Base-by-base conservation (phyloP, 1,140 invertebrate species). In the Dufourea novaeangliae region DNA sequence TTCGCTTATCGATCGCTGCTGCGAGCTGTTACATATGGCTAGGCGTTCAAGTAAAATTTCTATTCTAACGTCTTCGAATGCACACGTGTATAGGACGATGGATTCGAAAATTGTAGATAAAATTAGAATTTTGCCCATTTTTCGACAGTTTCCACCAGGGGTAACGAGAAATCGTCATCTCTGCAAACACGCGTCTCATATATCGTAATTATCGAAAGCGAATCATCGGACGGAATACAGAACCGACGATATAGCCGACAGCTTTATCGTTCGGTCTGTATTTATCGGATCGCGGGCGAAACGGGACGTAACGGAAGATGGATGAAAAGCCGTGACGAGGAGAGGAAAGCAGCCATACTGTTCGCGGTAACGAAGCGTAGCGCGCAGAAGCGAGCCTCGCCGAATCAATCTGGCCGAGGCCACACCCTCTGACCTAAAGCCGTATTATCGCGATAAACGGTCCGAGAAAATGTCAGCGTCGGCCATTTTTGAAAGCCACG, bases 371-470 rank as follows among this genome's bases (percentile, higher is more conserved):
- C 85, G 84, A 88, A 86, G 86, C 89, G 86, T 88, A 87, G 77
- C 81, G 90, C 91, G 90, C 91, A 91, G 89, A 89, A 88, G 87
- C 90, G 74, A 80, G 80, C 87, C n/a, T 84, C 85, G 78, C 86
- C 88, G 89, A 91, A 92, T 91, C 90, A 91, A 92, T 91, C 90
- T 90, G 87, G 76, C n/a, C 70, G 82, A 88, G 80, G 87, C 91
- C 91, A 91, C 91, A 92, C 91, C 91, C 91, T 92, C 91, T 91
- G 90, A 91, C 90, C 90, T 87, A 89, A 90, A 88, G 85, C 86
- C 87, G 80, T 77, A 85, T 90, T 89, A 88, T 89, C 86, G 25
- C 83, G 84, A 86, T 86, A 86, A n/a, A 82, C 84, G 62, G 83
- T 50, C 79, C 79, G 85, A 87, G 83, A 82, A 87, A 86, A 89